These are phyloP conservation scores for Tympanuchus pallidicinctus DNA, from an alignment of 2,113 vertebrate species.

Conservation along the genomic window DNA sequence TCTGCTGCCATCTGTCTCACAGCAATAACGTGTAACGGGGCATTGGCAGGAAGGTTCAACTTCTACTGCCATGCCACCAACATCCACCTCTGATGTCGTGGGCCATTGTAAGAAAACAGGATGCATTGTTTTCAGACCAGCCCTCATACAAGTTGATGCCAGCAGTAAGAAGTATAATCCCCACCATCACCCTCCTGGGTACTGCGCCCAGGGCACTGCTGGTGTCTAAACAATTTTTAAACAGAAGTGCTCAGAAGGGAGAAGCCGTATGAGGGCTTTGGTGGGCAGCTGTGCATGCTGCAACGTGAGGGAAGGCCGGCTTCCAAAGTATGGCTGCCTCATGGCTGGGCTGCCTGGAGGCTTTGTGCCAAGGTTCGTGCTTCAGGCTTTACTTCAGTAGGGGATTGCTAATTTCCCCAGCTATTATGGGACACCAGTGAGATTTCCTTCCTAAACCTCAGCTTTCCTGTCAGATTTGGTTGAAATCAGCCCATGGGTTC, in stretches of 20 bases:
- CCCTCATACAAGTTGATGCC: not conserved
- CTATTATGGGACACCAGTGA: not conserved
- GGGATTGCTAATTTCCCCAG: not conserved
- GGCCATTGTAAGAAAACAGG: too few species aligned
- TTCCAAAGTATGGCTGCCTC: not conserved
- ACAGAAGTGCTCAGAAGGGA: not conserved
- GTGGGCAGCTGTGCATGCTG: not conserved
- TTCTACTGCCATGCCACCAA: too few species aligned
- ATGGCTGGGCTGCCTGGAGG: not conserved
- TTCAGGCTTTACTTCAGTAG: not conserved
- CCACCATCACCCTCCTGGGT: not conserved
- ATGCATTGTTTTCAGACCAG: too few species aligned
- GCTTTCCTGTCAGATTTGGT: not conserved
- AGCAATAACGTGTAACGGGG: too few species aligned
- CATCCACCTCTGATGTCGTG: too few species aligned
- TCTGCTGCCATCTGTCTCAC: too few species aligned
- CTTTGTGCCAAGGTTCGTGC: not conserved
- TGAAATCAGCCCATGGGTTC: not conserved
- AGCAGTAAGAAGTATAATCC: too few species aligned
- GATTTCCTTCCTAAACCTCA: not conserved
- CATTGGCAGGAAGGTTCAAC: too few species aligned
- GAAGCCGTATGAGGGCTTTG: not conserved
- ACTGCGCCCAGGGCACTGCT: too few species aligned
- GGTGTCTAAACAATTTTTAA: accelerated
- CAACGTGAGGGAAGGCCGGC: not conserved